A percentile compares a stretch with the other conserved stretches of the same genome.
Conservation (phyloP, 2,888 invertebrate species). For the Timema podura region DNA sequence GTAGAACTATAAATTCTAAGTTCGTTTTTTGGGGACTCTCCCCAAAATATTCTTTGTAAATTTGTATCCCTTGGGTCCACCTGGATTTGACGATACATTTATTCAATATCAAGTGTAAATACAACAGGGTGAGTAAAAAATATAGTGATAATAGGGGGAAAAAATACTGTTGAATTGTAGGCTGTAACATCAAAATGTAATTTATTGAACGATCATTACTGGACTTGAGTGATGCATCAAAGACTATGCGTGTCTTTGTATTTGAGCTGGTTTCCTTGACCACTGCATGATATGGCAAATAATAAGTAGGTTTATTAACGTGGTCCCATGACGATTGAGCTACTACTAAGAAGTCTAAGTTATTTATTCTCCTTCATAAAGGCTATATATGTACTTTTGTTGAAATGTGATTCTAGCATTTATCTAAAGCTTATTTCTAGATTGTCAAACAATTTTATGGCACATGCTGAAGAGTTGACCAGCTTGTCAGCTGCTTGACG, state of each 20-base stretch:
- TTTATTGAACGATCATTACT: not conserved
- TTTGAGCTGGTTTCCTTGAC: not conserved
- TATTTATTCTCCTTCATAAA: not conserved
- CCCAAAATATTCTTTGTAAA: conserved; percentile 9
- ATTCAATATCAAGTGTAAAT: not conserved
- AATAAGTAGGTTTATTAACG: not conserved
- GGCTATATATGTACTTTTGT: not conserved
- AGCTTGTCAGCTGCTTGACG: no score
- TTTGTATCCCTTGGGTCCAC: not conserved
- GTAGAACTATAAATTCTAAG: not conserved
- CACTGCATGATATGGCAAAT: not conserved
- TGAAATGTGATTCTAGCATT: not conserved
- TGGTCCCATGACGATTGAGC: not conserved
- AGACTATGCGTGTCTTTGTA: not conserved
- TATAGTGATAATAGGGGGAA: not conserved
- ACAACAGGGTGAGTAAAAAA: not conserved
- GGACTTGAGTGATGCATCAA: not conserved
- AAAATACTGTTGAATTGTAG: not conserved
- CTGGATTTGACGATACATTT: conserved; percentile 13
- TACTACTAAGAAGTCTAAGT: not conserved
- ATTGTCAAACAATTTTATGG: not conserved
- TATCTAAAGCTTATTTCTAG: not conserved
- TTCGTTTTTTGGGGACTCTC: not conserved
- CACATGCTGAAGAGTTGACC: no score
- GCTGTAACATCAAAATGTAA: not conserved